These are phyloP conservation scores for Polydrusus pterygomalis DNA, from an alignment of 2,888 invertebrate species.

Conservation along the genomic window DNA sequence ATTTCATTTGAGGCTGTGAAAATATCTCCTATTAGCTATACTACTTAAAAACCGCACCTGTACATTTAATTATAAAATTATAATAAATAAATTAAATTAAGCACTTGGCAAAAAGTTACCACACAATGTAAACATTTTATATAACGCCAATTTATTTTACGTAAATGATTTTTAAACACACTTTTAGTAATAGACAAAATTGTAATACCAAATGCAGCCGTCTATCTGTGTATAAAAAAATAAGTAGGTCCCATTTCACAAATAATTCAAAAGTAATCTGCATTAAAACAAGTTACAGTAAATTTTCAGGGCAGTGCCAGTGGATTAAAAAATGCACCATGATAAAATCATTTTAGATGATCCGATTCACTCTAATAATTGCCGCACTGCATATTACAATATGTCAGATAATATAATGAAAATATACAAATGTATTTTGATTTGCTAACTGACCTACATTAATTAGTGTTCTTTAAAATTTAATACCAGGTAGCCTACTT, in stretches of 20 bases:
- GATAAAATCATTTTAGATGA: conserved; percentile 11
- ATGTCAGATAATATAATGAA: conserved; percentile 8
- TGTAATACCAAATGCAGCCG: too few relatives aligned
- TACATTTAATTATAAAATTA: too few relatives aligned
- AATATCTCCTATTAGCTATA: too few relatives aligned
- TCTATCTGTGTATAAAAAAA: too few relatives aligned
- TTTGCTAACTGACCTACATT: conserved; percentile 1
- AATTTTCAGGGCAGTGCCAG: conserved; percentile 23
- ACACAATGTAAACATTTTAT: conserved; percentile 13
- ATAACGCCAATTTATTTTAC: background rate
- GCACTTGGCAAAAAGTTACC: background rate
- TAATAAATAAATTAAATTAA: background rate
- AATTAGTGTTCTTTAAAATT: background rate
- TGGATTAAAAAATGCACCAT: conserved; percentile 5
- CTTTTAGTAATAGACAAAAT: too few relatives aligned
- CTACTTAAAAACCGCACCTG: too few relatives aligned
- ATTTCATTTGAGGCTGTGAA: too few relatives aligned
- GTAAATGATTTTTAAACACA: background rate
- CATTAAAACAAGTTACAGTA: conserved; percentile 17
- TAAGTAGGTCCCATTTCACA: background rate
- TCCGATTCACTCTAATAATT: conserved; percentile 25
- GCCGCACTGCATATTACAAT: background rate
- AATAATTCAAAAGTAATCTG: conserved; percentile 2
- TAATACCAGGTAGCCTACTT: background rate
- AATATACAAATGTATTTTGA: background rate